phyloP scores from a whole-genome alignment of 1,140 invertebrate species.

The Helicorthomorpha holstii region DNA sequence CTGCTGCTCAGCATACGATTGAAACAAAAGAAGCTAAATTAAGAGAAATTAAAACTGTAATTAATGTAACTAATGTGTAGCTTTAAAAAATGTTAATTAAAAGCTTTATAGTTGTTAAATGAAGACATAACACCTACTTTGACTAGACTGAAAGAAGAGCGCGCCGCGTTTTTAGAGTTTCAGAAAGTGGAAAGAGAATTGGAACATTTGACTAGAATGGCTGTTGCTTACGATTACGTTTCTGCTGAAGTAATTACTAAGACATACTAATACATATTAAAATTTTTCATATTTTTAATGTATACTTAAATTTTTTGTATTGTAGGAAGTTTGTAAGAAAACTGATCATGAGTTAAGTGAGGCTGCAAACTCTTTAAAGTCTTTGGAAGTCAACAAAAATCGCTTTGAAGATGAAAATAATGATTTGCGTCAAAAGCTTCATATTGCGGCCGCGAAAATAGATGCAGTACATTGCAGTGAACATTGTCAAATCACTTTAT shows the following conservation, averaged over 20 bases:
- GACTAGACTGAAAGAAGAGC: conserved; percentile 68
- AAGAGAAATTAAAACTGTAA: conserved; percentile 55
- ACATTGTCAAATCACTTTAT: too few species aligned
- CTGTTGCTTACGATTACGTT: conserved; percentile 56
- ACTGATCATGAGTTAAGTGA: too few species aligned
- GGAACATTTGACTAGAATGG: conserved; percentile 61
- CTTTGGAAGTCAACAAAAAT: too few species aligned
- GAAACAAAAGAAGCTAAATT: conserved; percentile 89
- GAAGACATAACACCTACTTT: conserved; percentile 81
- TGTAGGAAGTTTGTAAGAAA: too few species aligned
- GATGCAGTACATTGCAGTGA: too few species aligned
- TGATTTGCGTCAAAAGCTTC: too few species aligned
- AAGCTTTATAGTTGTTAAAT: conserved; percentile 45
- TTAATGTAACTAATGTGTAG: neutral
- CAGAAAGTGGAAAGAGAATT: conserved; percentile 71
- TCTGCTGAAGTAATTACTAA: conserved; percentile 31
- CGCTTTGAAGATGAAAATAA: too few species aligned
- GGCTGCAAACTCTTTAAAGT: too few species aligned
- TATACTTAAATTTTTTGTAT: too few species aligned
- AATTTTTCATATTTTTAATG: neutral
- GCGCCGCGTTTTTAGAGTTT: conserved; percentile 69
- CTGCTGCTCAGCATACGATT: conserved; percentile 68
- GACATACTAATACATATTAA: too few species aligned
- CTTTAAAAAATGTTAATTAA: neutral
- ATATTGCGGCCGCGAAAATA: too few species aligned